These are phyloP conservation scores for Pyxicephalus adspersus DNA, from an alignment of 2,113 vertebrate species.

Conservation along the genomic window DNA sequence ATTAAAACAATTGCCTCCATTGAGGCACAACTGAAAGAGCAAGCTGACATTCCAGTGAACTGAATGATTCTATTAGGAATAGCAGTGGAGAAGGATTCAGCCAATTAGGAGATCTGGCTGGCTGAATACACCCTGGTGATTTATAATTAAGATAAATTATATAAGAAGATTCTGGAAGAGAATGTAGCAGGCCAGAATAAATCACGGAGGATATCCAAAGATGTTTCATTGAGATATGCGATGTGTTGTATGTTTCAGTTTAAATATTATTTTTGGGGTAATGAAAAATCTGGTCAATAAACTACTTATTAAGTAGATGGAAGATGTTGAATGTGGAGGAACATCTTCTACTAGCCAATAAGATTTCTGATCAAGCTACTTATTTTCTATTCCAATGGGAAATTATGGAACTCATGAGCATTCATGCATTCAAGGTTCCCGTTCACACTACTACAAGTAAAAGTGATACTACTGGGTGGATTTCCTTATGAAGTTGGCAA, in stretches of 20 bases:
- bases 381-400: too few species aligned
- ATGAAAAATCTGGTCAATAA: too few species aligned
- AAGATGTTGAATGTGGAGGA: too few species aligned
- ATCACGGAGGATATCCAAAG: conserved; percentile 5
- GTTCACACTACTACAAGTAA: too few species aligned
- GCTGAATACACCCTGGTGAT: conserved; percentile 44
- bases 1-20: conserved; percentile 38
- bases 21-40: conserved; percentile 8
- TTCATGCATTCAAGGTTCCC: too few species aligned
- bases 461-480: too few species aligned
- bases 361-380: too few species aligned
- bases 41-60: conserved; percentile 31
- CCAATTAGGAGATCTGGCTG: conserved; percentile 40
- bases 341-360: too few species aligned
- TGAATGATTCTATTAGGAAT: conserved; percentile 44
- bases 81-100: conserved; percentile 32
- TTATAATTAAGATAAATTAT: conserved; percentile 54
- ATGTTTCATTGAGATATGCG: not conserved
- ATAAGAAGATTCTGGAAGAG: conserved; percentile 9
- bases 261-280: not conserved
- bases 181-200: not conserved
- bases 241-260: not conserved
- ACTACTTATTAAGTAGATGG: too few species aligned
- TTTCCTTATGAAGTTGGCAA: too few species aligned
- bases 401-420: too few species aligned